Evolutionary conservation across 1,140 invertebrate species (phyloP), one percentile per base, ranked within the genome.

Genomic region (Camponotus floridanus): DNA sequence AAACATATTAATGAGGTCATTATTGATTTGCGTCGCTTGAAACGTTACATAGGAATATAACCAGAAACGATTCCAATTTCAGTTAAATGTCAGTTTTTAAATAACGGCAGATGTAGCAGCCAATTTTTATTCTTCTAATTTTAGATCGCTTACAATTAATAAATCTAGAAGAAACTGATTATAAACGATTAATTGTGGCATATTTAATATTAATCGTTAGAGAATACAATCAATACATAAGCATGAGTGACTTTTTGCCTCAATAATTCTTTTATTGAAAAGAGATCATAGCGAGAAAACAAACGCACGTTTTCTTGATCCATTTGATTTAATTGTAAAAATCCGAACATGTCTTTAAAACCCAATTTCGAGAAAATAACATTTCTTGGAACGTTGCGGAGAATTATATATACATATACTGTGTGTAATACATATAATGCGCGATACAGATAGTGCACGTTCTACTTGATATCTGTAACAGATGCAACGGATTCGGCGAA

Each of bases 1-100:
- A 74, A 83, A 74, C 51, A 26, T 70, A 26, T 62, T 83, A 83
- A 83, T 74, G 68, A 83, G 68, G 68, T 61, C 79, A 13, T 74
- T 83, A 83, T 73, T 73, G 79, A 83, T 83, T 83, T 26, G 13
- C 5, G 33, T 26, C 55, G 51, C 42, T 81, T 15, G 26, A 81
- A 81, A 59, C 39, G 55, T 55, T 33, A 73, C 39, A 39, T 45
- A 48, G 68, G 74, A 73, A 83, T 81, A 59, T 70, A 74, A 62
- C 42, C 26, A 21, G 51, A 42, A 15, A 48, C 55, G 79, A 83
- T 83, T 55, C 18, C 68, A 26, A 62, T 73, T 73, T 26, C 18
- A 73, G 55, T 45, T 39, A 31, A 57, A 80, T 31, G 33, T 9
- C 11, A 4, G 26, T 39, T 61, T 74, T 74, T 11, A 21, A 7